These are phyloP conservation scores for Psilopsiagon aymara DNA, from an alignment of 2,113 vertebrate species.

Conservation along the genomic window DNA sequence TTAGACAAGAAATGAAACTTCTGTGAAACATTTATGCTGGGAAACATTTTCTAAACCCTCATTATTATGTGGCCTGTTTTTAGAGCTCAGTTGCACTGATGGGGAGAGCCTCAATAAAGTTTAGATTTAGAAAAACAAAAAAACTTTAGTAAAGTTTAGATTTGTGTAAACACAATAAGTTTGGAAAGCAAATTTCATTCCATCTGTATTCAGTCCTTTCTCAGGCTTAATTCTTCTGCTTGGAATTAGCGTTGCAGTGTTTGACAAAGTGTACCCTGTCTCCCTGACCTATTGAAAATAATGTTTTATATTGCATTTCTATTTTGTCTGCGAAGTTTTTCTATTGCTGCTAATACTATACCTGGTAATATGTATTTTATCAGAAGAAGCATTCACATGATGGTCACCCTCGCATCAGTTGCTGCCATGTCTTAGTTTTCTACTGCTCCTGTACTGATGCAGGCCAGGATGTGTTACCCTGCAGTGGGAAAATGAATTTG, in stretches of 20 bases:
- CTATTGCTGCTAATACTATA: neutral
- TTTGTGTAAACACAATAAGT: neutral
- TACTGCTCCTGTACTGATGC: accelerated
- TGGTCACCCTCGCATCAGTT: accelerated
- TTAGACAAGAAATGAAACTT: constrained; percentile 23
- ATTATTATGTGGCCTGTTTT: neutral
- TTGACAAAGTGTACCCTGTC: neutral
- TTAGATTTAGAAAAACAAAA: neutral
- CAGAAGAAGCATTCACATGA: accelerated
- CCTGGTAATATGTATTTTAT: neutral
- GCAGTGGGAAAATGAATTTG: neutral
- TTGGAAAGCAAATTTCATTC: neutral
- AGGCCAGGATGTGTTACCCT: neutral
- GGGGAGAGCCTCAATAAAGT: neutral
- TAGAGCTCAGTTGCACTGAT: neutral
- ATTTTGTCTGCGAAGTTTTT: neutral
- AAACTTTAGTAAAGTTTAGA: neutral
- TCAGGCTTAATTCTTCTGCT: neutral
- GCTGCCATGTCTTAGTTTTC: neutral
- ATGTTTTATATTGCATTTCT: neutral
- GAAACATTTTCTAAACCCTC: neutral
- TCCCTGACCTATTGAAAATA: neutral
- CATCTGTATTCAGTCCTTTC: neutral
- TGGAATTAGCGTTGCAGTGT: neutral
- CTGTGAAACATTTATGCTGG: neutral